These are phyloP conservation scores for Eriosoma lanigerum DNA, from an alignment of 1,140 invertebrate species.

Conservation along the genomic window DNA sequence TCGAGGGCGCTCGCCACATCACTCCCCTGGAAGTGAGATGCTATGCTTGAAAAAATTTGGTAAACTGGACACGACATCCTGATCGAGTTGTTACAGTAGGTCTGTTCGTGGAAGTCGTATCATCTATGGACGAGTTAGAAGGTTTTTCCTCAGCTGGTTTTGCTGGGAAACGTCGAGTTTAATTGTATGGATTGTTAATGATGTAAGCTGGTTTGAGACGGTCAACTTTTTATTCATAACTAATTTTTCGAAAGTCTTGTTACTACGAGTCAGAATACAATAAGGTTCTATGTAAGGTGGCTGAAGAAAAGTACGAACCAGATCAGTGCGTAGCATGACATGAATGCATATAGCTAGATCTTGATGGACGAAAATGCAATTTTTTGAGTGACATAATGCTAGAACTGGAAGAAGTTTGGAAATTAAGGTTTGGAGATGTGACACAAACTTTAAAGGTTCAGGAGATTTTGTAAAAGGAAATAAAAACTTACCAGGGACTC, in stretches of 20 bases:
- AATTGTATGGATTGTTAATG: slow-evolving; percentile 22
- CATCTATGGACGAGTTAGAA: not conserved
- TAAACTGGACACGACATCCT: no score
- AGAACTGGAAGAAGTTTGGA: no score
- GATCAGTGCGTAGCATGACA: not conserved
- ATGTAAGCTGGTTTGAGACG: slow-evolving; percentile 5
- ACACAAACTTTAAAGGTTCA: no score
- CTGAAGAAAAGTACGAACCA: not conserved
- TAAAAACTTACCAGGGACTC: slow-evolving; percentile 44
- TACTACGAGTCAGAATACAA: not conserved
- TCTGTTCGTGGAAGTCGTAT: not conserved
- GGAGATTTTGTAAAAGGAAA: not conserved
- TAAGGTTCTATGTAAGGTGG: not conserved
- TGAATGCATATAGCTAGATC: not conserved
- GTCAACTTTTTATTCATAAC: not conserved
- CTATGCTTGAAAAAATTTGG: not conserved
- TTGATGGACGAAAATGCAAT: not conserved
- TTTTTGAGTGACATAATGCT: not conserved
- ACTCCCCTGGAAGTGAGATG: not conserved
- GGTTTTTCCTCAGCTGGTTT: not conserved
- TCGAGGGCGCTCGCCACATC: not conserved
- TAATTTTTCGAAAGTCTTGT: not conserved
- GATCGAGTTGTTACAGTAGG: not conserved
- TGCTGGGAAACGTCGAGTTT: not conserved
- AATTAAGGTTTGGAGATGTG: no score